phyloP scores from a whole-genome alignment of 2,888 invertebrate species.

The Caenorhabditis sp. region DNA sequence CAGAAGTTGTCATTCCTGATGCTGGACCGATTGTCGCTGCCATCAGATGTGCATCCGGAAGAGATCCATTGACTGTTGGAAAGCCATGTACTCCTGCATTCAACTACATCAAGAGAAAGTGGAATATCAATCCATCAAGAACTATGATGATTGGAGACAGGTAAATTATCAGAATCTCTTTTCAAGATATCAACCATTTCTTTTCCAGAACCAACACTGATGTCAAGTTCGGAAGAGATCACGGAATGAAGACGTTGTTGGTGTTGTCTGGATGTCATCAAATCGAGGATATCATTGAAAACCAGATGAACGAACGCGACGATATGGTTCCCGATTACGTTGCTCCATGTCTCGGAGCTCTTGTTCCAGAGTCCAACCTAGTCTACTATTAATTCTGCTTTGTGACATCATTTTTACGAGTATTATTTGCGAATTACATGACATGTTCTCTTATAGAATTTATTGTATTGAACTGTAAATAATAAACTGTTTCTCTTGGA shows the following conservation, averaged over 20 bases:
- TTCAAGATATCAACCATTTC: neutral
- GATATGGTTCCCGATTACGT: conserved; percentile 82
- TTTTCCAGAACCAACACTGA: conserved; percentile 88
- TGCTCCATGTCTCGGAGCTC: conserved; percentile 78
- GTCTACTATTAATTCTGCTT: conserved; percentile 16
- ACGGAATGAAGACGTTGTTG: conserved; percentile 92
- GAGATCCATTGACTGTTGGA: conserved; percentile 87
- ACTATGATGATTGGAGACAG: conserved; percentile 95
- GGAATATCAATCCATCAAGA: conserved; percentile 89
- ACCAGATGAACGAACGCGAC: conserved; percentile 76
- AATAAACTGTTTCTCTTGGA: neutral
- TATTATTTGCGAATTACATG: conserved; percentile 26
- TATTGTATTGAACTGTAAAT: conserved; percentile 5
- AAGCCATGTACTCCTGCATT: conserved; percentile 93
- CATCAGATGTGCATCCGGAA: conserved; percentile 90
- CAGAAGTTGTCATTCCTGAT: conserved; percentile 87
- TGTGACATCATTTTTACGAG: conserved; percentile 6
- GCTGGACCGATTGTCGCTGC: conserved; percentile 90
- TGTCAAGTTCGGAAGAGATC: conserved; percentile 92
- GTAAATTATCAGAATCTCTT: conserved; percentile 84
- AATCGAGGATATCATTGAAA: conserved; percentile 77
- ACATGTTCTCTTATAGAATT: conserved; percentile 7
- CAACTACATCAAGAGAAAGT: conserved; percentile 86
- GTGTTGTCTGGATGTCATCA: conserved; percentile 86
- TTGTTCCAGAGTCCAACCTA: conserved; percentile 70